Base-by-base conservation (phyloP, 2,797 vertebrate genomes). In the Tangara arthus region DNA sequence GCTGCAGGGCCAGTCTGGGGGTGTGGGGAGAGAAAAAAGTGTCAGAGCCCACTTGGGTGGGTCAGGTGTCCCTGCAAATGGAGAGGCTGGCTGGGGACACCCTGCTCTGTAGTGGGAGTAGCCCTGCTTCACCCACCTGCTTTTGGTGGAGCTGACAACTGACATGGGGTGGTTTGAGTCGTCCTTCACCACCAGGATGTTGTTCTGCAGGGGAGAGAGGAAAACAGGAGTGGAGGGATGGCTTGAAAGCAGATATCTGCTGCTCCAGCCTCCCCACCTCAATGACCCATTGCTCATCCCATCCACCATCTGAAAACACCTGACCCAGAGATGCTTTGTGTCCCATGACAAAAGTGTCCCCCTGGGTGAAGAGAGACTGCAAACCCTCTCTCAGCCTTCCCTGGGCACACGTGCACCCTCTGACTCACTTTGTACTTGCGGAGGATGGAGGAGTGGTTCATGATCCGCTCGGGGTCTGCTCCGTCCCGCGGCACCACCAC, bases 71-170 rank as follows among this genome's bases (percentile, higher is more conserved):
- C 64, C 22, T 17, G 8, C 7, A 71, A 52, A 44, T 7, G 35
- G 65, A 79, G 35, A 50, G 35, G 15, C 10, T 59, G 70, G 16
- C 27, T 41, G 26, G 46, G 72, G 47, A 13, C 28, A 82, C 9
- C 17, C 65, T 3, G 2, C 22, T 18, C 21, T 0, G 0, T 18
- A 22, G 20, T 20, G n/a, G 65, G 50, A 69, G 15, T 6, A 28
- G 34, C 59, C 49, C 47, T 11, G 28, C 27, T 71, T 75, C 63
- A 91, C 97, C 32, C 79, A 99, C 99, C 99, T 99, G 99, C 99
- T 99, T 97, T 99, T 99, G 92, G 99, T 99, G 50, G 99, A 99
- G 97, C 99, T 99, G 97, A 99, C 98, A 5, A 99, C 94, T 26
- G 99, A 98, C 99, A 99, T 99, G 14, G 99, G 99, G 82, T 99